Evolutionary conservation across 2,797 vertebrate species (phyloP), one percentile per base, ranked within the genome.

Genomic region (Thunnus albacares): DNA sequence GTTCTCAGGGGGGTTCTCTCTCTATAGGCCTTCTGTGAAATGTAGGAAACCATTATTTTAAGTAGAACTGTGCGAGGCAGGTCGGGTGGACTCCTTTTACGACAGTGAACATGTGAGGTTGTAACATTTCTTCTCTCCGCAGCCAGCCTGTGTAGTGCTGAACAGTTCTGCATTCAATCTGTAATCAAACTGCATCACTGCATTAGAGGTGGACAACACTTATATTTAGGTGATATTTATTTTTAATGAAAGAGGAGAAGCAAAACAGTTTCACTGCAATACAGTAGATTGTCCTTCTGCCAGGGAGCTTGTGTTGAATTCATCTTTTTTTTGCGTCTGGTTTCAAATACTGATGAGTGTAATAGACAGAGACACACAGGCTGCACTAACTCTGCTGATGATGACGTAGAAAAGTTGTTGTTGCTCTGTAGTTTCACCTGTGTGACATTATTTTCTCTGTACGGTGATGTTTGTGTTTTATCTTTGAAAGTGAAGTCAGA

Each of bases 161-260:
- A n/a, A n/a, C 6, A 35, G 26, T 15, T 72, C 18, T 56, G 60
- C 62, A 17, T 59, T 71, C 18, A 49, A 35, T 53, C 61, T 76
- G 43, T 49, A 53, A 30, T 82, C 81, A 79, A 79, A 80, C 81
- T 74, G 52, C 65, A 43, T 69, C 18, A 3, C 6, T 65, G 55
- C 45, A 49, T 76, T 41, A 22, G 18, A 57, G 55, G 15, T n/a
- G 53, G 62, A 20, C 41, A 10, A 30, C 77, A 52, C 53, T 53
- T 58, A 75, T 45, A 10, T 51, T 57, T 6, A 12, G 15, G 28
- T 59, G 53, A 47, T 88, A 87, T 91, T 89, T 88, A 91, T 91
- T 87, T 74, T 62, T 0, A 7, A 14, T 30, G 12, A 15, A 52
- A 65, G 22, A 35, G n/a, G 15, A 0, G 15, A 22, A 47, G 64